phyloP scores from a whole-genome alignment of 2,113 vertebrate genomes.

The Gadus macrocephalus region DNA sequence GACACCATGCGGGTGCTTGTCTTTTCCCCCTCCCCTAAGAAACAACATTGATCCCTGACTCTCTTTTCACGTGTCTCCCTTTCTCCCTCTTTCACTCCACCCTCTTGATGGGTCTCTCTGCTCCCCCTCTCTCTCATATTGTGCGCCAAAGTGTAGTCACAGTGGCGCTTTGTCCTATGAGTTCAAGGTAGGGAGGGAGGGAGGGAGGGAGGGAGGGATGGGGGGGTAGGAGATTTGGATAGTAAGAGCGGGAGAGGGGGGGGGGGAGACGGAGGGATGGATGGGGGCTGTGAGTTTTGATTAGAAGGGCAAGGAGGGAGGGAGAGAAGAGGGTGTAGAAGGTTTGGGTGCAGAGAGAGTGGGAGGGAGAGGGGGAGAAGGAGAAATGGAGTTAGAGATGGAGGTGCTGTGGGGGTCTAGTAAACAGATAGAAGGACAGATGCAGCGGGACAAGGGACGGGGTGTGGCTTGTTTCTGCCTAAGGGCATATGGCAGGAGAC shows the following conservation, averaged over 20 bases:
- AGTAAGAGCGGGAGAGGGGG: conserved; percentile 8
- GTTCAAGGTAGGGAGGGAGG: conserved; percentile 32
- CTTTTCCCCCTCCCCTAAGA: not conserved
- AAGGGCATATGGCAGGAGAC: conserved; percentile 25
- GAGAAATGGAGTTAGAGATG: not conserved
- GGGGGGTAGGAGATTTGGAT: no score
- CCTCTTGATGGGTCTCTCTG: conserved; percentile 9
- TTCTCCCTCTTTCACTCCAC: conserved; percentile 32
- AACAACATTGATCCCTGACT: conserved; percentile 16
- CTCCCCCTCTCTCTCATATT: conserved; percentile 41
- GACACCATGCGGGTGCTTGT: conserved; percentile 12
- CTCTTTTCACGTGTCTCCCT: conserved; percentile 12
- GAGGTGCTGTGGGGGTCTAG: not conserved
- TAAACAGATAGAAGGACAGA: not conserved
- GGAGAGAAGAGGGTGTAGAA: not conserved
- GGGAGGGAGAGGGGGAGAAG: no score
- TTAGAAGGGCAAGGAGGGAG: conserved; percentile 14
- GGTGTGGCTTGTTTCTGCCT: conserved; percentile 39
- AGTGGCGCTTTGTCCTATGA: conserved; percentile 62
- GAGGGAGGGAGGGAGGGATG: conserved; percentile 15
- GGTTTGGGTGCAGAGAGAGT: not conserved
- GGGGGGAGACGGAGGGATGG: not conserved
- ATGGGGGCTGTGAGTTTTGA: no score
- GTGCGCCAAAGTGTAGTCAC: conserved; percentile 42
- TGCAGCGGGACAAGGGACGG: conserved; percentile 18